A percentile compares a stretch with the other conserved stretches of the same genome.
Conservation (phyloP, 2,113 vertebrate genomes). For the Phylloscopus trochiloides region DNA sequence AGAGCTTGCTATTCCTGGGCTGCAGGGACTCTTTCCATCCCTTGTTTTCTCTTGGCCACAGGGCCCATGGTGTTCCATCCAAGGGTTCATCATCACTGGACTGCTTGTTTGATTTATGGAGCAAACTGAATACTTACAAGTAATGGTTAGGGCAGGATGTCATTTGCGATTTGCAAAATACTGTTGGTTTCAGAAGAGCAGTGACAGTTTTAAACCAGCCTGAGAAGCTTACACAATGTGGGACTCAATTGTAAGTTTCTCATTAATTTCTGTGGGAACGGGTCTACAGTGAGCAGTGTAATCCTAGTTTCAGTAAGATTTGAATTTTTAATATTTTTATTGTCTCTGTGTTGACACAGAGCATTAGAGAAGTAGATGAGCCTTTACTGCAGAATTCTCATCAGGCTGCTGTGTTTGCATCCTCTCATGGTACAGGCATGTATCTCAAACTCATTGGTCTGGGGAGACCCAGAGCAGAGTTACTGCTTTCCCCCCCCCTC, state of each 20-base stretch:
- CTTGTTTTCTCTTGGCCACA: background rate
- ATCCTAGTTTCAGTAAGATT: background rate
- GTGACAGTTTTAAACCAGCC: background rate
- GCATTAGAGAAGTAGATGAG: background rate
- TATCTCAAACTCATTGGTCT: background rate
- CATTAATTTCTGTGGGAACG: background rate
- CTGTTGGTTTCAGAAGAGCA: background rate
- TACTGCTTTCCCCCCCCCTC: background rate
- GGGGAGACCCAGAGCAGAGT: background rate
- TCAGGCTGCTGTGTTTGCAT: background rate
- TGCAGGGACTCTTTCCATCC: background rate
- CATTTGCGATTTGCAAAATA: background rate
- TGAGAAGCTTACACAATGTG: background rate
- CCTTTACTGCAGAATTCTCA: background rate
- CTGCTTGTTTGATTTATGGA: conserved; percentile 21
- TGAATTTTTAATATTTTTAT: conserved; percentile 6
- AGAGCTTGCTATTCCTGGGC: background rate
- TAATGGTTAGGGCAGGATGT: background rate
- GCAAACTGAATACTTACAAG: background rate
- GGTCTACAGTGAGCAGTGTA: background rate
- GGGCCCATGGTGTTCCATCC: background rate
- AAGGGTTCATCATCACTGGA: background rate
- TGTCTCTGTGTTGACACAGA: background rate
- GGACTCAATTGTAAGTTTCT: background rate
- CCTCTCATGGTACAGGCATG: background rate